Percentiles rank a stretch among this genome's conserved stretches.
Evolutionary conservation across 2,888 invertebrate species (phyloP).

Genomic region (Bursaphelenchus okinawaensis): DNA sequence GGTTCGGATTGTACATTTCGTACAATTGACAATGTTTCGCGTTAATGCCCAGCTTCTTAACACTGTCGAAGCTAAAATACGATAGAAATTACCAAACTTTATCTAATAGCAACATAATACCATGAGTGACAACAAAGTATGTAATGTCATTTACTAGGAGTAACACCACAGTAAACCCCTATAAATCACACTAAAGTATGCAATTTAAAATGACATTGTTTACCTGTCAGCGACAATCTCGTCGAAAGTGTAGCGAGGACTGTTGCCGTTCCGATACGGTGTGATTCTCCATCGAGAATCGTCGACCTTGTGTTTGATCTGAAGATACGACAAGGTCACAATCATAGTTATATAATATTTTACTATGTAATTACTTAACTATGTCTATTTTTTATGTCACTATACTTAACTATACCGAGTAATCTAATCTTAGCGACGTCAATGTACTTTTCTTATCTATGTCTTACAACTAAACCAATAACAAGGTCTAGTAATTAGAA

Average conservation of each 20-base stretch:
- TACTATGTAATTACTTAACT: too few species aligned
- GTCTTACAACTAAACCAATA: too few species aligned
- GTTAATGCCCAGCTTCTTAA: conserved; percentile 24
- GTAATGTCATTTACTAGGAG: too few species aligned
- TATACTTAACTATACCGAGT: too few species aligned
- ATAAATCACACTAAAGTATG: too few species aligned
- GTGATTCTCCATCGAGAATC: conserved; percentile 19
- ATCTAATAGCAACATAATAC: conserved; percentile 7
- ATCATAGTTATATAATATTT: too few species aligned
- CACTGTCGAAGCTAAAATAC: conserved; percentile 30
- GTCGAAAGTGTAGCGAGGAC: conserved; percentile 17
- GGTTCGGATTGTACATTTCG: conserved; percentile 23
- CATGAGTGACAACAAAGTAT: too few species aligned
- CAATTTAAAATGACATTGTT: background rate
- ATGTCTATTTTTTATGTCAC: too few species aligned
- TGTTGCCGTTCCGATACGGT: conserved; percentile 16
- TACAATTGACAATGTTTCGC: conserved; percentile 27
- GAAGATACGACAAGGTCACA: too few species aligned
- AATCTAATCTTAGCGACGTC: too few species aligned
- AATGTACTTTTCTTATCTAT: too few species aligned
- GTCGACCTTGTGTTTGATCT: conserved; percentile 18
- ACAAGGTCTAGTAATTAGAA: background rate
- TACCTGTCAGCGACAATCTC: conserved; percentile 26
- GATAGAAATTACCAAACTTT: background rate
- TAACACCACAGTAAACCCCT: too few species aligned